Base-by-base conservation (phyloP, 2,113 vertebrate genomes). In the Solea solea region DNA sequence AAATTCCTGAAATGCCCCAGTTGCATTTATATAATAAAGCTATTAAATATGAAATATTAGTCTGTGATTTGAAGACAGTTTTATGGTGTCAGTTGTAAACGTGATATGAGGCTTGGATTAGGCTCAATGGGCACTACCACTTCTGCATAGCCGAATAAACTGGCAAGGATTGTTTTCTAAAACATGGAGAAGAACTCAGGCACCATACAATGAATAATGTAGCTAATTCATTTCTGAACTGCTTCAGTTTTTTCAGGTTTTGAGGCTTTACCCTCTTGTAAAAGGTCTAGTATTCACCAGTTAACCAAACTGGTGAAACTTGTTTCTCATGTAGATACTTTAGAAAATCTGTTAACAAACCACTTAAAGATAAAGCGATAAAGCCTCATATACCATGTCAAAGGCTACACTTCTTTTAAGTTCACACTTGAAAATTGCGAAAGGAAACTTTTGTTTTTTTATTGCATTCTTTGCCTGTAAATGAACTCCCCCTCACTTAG, bases 21-120 rank as follows among this genome's bases (percentile, higher is more conserved):
- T 83, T 86, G 72, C 77, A 66, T 86, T 87, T 89, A 86, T 87
- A 86, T 84, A 58, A 80, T 85, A 63, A 21, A 74, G 63, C 83
- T 71, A 69, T 52, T 66, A 72, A 80, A 85, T 83, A 80, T 86
- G 76, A 88, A 86, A 89, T 61, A 55, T 51, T 65, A 89, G 48
- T 69, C 65, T 55, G 69, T 69, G 73, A 82, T 64, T 21, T 27
- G 78, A 75, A 79, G 87, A 81, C 74, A 68, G 81, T 51, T 89
- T 82, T 70, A 80, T 80, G 66, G 73, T 45, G 80, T 57, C 59
- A 68, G 67, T 65, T 67, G 62, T 72, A 69, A 79, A 87, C 55
- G 69, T 67, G 70, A 82, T 73, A 67, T 74, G 63, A 15, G 60
- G 3, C 63, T 76, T 0, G 2, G 52, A 57, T 60, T 11, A 56